Conservation (phyloP, 2,888 invertebrate species). For the Lithodes maja region DNA sequence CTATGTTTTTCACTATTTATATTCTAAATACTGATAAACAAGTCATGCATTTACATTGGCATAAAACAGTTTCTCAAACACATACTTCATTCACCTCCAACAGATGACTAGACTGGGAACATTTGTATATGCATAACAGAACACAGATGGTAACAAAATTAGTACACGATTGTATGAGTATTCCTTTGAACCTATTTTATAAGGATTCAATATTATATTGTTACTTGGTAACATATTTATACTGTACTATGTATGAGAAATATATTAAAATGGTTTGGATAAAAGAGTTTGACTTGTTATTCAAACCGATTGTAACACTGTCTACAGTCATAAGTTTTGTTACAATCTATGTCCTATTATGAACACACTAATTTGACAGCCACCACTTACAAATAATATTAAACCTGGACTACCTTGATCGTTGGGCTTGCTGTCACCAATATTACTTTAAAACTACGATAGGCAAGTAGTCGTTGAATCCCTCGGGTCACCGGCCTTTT, state of each 20-base stretch:
- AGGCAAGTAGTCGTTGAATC: conserved; percentile 48
- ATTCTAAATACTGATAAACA: conserved; percentile 42
- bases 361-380: neutral
- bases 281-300: no score
- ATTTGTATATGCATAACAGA: no score
- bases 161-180: no score
- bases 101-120: neutral
- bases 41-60: conserved; percentile 40
- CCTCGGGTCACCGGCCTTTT: neutral
- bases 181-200: no score
- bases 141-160: no score
- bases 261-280: no score
- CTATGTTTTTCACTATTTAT: conserved; percentile 25
- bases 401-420: neutral
- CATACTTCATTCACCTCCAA: conserved; percentile 21
- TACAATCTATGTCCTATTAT: no score
- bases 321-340: no score
- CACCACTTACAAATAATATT: conserved; percentile 7
- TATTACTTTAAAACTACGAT: conserved; percentile 36
- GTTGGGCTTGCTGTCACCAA: conserved; percentile 4
- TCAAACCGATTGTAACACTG: no score
- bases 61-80: conserved; percentile 20
- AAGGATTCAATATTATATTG: no score
- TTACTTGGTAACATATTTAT: no score
- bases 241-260: no score